phyloP scores from a whole-genome alignment of 2,888 invertebrate genomes.

The Andrena minutula region DNA sequence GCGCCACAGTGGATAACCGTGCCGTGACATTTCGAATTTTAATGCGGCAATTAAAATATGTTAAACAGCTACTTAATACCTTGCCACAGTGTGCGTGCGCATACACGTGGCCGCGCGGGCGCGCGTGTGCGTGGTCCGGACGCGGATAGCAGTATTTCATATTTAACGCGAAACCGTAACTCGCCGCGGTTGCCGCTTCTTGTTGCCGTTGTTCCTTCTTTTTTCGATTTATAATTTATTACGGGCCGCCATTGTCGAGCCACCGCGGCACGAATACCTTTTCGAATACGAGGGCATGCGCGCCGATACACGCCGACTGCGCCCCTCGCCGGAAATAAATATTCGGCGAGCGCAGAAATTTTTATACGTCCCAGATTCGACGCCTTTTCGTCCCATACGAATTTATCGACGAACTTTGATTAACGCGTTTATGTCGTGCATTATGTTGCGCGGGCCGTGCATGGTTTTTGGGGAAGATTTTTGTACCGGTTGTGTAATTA shows the following conservation, averaged over 20 bases:
- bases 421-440: neutral
- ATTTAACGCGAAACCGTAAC: conserved; percentile 82
- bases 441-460: neutral
- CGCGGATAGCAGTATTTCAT: conserved; percentile 78
- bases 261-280: conserved; percentile 55
- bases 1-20: conserved; percentile 21
- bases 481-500: neutral
- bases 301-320: conserved; percentile 13
- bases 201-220: conserved; percentile 62
- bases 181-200: conserved; percentile 74
- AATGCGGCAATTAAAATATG: conserved; percentile 82
- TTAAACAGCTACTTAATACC: conserved; percentile 81
- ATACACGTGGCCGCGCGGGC: neutral
- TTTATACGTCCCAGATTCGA: neutral
- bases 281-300: conserved; percentile 9
- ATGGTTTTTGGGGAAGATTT: neutral
- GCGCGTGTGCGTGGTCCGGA: conserved; percentile 46
- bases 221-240: conserved; percentile 74
- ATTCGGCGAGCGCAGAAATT: conserved; percentile 11
- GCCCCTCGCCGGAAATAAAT: conserved; percentile 38
- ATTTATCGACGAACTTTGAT: neutral
- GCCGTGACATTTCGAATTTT: conserved; percentile 74
- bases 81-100: conserved; percentile 5
- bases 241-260: conserved; percentile 58
- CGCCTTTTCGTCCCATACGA: neutral